Base-by-base conservation (phyloP, 2,888 invertebrate genomes). In the Dysmachus trigonus region DNA sequence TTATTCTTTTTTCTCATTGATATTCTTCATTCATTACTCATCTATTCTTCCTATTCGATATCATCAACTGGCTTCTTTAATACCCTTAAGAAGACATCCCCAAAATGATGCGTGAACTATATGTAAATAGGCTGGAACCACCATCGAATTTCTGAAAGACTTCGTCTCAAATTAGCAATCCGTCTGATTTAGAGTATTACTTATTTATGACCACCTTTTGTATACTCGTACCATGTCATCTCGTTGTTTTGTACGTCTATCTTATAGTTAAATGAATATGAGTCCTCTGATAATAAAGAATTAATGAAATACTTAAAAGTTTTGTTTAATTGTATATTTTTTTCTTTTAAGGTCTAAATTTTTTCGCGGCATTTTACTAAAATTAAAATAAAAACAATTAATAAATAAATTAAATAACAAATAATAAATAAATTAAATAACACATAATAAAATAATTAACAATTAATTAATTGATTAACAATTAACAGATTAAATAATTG, bases 281-380 rank as follows among this genome's bases (percentile, higher is more conserved):
- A 76, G 22, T 38, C 41, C 35, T 76, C 22, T 76, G 33, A 76
- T 38, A 76, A 76, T 76, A 76, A 76, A 76, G 38, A 62, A 62
- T 18, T 62, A 62, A 62, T 62, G 62, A 62, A 62, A 22, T 62
- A 62, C 8, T 2, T 62, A 62, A 27, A 8, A 1, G 27, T 10
- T 6, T 10, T 62, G 6, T 62, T 62, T 47, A 15, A 15, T 1
- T 47, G n/a, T 47, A 47, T 18, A n/a, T n/a, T n/a, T n/a, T n/a
- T n/a, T n/a, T n/a, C n/a, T n/a, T n/a, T n/a, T n/a, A n/a, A n/a
- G n/a, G n/a, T n/a, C n/a, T n/a, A n/a, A n/a, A n/a, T n/a, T n/a
- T n/a, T n/a, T n/a, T n/a, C n/a, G n/a, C n/a, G n/a, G n/a, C n/a
- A n/a, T n/a, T n/a, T n/a, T n/a, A n/a, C n/a, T n/a, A n/a, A n/a